phyloP scores from a whole-genome alignment of 37 sponge, comb jelly and placozoan genomes.

The Geodia barretti region DNA sequence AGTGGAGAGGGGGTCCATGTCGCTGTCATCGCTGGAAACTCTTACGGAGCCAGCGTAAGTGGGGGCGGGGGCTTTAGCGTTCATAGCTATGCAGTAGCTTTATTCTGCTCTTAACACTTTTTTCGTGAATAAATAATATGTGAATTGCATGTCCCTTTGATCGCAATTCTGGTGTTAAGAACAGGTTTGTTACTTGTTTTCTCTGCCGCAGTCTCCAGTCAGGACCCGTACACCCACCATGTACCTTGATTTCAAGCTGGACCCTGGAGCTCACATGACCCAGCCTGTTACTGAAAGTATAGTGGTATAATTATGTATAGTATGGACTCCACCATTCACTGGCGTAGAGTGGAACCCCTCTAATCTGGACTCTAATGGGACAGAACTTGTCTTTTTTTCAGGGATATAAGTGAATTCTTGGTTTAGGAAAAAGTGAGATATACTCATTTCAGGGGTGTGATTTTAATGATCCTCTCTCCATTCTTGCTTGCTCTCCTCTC shows the following conservation, averaged over 20 bases:
- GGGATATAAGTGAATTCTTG: no score
- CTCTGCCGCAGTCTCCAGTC: conserved; percentile 65
- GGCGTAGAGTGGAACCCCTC: no score
- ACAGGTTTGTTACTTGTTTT: not conserved
- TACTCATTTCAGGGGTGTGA: no score
- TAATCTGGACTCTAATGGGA: not conserved
- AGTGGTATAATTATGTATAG: no score
- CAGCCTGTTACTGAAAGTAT: conserved; percentile 78
- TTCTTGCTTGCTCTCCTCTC: not conserved
- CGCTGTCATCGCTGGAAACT: conserved; percentile 88
- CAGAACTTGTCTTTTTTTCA: conserved; percentile 4
- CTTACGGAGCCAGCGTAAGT: conserved; percentile 70
- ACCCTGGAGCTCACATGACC: conserved; percentile 63
- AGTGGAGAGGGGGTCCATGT: conserved; percentile 74
- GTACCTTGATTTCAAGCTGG: conserved; percentile 86
- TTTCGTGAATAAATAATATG: not conserved
- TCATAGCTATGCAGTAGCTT: not conserved
- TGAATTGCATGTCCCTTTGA: not conserved
- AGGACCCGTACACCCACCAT: conserved; percentile 81
- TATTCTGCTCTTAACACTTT: not conserved
- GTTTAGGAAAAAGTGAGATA: no score
- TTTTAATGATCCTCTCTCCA: no score
- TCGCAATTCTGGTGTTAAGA: not conserved
- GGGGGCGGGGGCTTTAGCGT: not conserved
- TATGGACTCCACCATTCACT: no score